phyloP scores from a whole-genome alignment of 2,888 invertebrate genomes.

The Stenotaenia linearis region DNA sequence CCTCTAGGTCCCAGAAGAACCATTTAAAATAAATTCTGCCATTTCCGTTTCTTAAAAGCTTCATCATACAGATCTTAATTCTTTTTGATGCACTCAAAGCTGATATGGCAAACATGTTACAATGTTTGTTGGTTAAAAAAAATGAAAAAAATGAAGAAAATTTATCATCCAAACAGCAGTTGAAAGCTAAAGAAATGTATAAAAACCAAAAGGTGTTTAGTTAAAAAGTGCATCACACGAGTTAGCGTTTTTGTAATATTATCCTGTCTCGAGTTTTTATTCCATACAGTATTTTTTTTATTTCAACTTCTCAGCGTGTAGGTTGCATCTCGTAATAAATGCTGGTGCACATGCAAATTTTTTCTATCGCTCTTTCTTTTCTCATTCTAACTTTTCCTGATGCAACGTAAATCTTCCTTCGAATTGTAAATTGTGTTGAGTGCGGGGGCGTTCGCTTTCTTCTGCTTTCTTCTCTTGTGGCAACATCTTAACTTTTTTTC shows the following conservation, averaged over 20 bases:
- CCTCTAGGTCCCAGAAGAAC: not conserved
- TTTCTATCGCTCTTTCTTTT: conserved; percentile 21
- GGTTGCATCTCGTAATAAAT: conserved; percentile 19
- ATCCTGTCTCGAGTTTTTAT: not conserved
- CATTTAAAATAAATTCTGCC: not conserved
- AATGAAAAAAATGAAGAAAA: not conserved
- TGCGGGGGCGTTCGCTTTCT: conserved; percentile 2
- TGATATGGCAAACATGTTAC: not conserved
- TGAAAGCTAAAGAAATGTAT: not conserved
- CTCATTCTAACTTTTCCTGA: conserved; percentile 26
- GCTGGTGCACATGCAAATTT: conserved; percentile 21
- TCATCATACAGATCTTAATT: conserved; percentile 14
- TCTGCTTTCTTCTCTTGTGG: conserved; percentile 10
- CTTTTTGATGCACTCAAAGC: conserved; percentile 2
- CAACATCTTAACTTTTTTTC: conserved; percentile 11
- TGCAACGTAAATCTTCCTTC: conserved; percentile 26
- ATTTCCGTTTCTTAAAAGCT: conserved; percentile 12
- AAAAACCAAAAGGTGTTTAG: no score
- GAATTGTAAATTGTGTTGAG: conserved; percentile 24
- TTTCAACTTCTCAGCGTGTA: not conserved
- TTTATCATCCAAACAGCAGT: not conserved
- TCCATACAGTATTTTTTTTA: not conserved
- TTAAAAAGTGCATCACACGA: not conserved
- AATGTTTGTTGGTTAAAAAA: not conserved
- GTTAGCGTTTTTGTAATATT: not conserved